phyloP scores from a whole-genome alignment of 2,797 vertebrate genomes.

The Takifugu ocellatus region DNA sequence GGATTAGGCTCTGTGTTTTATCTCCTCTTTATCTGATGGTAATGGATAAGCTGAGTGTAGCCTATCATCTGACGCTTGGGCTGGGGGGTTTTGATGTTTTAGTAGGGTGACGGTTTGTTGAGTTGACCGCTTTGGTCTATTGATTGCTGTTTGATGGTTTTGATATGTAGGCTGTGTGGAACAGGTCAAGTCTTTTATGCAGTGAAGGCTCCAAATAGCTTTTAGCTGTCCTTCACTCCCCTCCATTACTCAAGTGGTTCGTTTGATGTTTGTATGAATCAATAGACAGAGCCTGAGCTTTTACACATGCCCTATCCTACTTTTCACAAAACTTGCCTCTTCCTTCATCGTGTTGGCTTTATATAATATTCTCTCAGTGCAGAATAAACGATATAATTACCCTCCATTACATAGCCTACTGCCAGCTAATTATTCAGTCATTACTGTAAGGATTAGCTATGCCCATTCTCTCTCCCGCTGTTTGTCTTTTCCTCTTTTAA shows the following conservation, averaged over 20 bases:
- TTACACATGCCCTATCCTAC: slow-evolving; percentile 72
- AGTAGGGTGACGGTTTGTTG: slow-evolving; percentile 75
- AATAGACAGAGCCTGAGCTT: slow-evolving; percentile 70
- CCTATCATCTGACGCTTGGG: slow-evolving; percentile 74
- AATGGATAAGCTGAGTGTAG: slow-evolving; percentile 79
- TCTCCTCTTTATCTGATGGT: slow-evolving; percentile 79
- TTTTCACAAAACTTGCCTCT: slow-evolving; percentile 67
- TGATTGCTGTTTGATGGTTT: slow-evolving; percentile 79
- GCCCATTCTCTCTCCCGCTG: slow-evolving; percentile 61
- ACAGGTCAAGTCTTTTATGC: slow-evolving; percentile 79
- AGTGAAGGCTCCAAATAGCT: slow-evolving; percentile 76
- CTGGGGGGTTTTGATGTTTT: slow-evolving; percentile 72
- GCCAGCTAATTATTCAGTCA: slow-evolving; percentile 76
- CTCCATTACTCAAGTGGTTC: slow-evolving; percentile 70
- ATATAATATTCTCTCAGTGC: slow-evolving; percentile 67
- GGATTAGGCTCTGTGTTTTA: slow-evolving; percentile 79
- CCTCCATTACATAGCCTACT: slow-evolving; percentile 71
- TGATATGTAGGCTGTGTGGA: slow-evolving; percentile 77
- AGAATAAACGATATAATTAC: slow-evolving; percentile 74
- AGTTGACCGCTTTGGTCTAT: slow-evolving; percentile 79
- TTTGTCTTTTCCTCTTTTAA: slow-evolving; percentile 51
- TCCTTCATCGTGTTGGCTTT: slow-evolving; percentile 64
- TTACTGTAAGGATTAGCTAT: slow-evolving; percentile 74
- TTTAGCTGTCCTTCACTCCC: slow-evolving; percentile 76
- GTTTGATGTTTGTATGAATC: slow-evolving; percentile 78